Evolutionary conservation across 2,888 invertebrate genomes (phyloP), one percentile per base, ranked within the genome.

Genomic region (Eupithecia subfuscata): DNA sequence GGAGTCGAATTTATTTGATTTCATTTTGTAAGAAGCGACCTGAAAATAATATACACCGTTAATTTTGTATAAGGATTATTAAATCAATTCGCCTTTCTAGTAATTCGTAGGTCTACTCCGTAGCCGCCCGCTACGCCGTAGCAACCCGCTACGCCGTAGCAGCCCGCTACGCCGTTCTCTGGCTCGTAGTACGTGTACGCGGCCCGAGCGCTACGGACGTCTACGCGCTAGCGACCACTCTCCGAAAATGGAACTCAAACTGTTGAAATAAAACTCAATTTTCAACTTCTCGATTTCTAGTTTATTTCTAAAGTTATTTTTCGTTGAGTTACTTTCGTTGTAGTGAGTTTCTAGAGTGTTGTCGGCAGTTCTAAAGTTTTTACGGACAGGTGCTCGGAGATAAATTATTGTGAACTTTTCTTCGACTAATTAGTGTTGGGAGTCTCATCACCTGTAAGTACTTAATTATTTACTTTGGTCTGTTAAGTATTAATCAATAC

Each of bases 141-240:
- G 74, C 77, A 48, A 18, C 16, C 45, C 45, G 37, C 37, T 37
- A 37, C 37, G 37, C 14, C 43, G 43, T 43, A 43, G 43, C 43
- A 78, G 70, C 78, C 81, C 69, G 79, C 85, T 84, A 84, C 82
- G 83, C 70, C 77, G 70, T 63, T 80, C 83, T 86, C 82, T 82
- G 82, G 56, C 60, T 70, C 77, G 77, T 75, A 91, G 90, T 90
- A 74, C 78, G 81, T 84, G 86, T 85, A 88, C 87, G 88, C 80
- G 82, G 52, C 80, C 82, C 85, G 84, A 73, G 79, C 83, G 86
- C 84, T 88, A 87, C 90, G 87, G 89, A 83, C 89, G 90, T 87
- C 85, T 84, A 83, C 84, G 81, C 74, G 80, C 25, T 74, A 82
- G 79, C 81, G 79, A 82, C 81, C 45, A 70, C 60, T n/a, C 71